Evolutionary conservation across 2,888 invertebrate genomes (phyloP), one percentile per base, ranked within the genome.

Genomic region (Pyrrhosoma nymphula): DNA sequence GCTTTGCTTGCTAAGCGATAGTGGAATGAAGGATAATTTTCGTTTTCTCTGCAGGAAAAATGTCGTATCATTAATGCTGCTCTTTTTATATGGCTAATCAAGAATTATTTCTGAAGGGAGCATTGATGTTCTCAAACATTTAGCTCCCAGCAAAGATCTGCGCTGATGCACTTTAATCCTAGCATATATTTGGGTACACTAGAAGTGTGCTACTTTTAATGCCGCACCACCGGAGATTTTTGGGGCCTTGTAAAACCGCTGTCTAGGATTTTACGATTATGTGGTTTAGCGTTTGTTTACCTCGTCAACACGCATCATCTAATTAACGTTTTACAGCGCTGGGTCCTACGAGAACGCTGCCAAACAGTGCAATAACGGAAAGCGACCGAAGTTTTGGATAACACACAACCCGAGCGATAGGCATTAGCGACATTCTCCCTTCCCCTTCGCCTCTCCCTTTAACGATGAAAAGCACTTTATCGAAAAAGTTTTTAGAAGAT

Each of bases 401-500:
- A 8, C 69, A 47, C 93, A 93, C 82, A 35, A 30, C 35, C 82
- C 82, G 82, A 82, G 69, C 69, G 4, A 18, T 47, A 47, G 75
- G 69, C 47, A 75, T 93, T 93, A 93, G 69, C n/a, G 93, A 47
- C 26, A 47, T 47, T 14, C 47, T 20, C 93, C 39, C 20, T 0
- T 56, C 20, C 26, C 39, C 56, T 20, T 16, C 20, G 23, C 39
- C 63, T 26, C 30, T 91, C 35, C 91, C 93, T 63, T 26, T 75
- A 55, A 75, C 93, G 93, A 93, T 75, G 93, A 75, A 47, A 93
- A 69, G 69, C 93, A 69, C 93, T 93, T 93, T 93, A 93, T 93
- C 93, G 93, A 75, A 93, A 93, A 93, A 93, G 93, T 93, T 93
- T 91, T 93, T 69, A 69, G 93, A 35, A 93, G 93, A 93, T 93